phyloP scores from a whole-genome alignment of 2,113 vertebrate genomes.

The Bubo bubo region DNA sequence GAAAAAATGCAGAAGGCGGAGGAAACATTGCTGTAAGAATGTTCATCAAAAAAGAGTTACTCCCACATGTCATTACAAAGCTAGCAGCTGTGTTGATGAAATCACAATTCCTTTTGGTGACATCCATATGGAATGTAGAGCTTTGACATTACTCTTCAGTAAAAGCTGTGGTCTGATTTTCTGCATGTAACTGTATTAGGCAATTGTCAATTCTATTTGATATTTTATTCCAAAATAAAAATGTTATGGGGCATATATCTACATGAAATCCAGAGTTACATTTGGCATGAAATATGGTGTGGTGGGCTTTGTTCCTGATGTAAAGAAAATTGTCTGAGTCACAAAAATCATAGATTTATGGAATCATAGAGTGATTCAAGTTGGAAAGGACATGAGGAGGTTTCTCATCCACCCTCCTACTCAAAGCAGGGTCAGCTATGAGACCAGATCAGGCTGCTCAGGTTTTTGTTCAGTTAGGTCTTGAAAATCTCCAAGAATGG shows the following conservation, averaged over 20 bases:
- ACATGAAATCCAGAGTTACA: not conserved
- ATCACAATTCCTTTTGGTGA: constrained; percentile 24
- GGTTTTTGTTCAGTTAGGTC: not conserved
- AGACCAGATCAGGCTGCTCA: not conserved
- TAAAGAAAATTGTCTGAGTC: not conserved
- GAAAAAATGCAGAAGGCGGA: not conserved
- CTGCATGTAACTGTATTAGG: not conserved
- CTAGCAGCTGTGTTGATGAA: constrained; percentile 55
- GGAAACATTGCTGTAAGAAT: not conserved
- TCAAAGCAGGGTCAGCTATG: not conserved
- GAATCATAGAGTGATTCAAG: not conserved
- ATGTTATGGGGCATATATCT: not conserved
- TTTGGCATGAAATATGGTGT: constrained; percentile 5
- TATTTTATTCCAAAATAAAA: constrained; percentile 23
- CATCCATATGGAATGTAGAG: constrained; percentile 45
- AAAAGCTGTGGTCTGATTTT: not conserved
- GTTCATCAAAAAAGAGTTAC: constrained; percentile 16
- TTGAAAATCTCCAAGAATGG: not conserved
- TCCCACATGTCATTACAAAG: constrained; percentile 48
- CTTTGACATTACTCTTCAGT: constrained; percentile 40
- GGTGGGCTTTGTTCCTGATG: not conserved
- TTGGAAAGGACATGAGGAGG: not conserved
- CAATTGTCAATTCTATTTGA: constrained; percentile 1
- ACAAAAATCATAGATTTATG: not conserved
- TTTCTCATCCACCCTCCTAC: not conserved